These are phyloP conservation scores for Eubasilissa splendida DNA, from an alignment of 2,888 invertebrate species.

Conservation along the genomic window DNA sequence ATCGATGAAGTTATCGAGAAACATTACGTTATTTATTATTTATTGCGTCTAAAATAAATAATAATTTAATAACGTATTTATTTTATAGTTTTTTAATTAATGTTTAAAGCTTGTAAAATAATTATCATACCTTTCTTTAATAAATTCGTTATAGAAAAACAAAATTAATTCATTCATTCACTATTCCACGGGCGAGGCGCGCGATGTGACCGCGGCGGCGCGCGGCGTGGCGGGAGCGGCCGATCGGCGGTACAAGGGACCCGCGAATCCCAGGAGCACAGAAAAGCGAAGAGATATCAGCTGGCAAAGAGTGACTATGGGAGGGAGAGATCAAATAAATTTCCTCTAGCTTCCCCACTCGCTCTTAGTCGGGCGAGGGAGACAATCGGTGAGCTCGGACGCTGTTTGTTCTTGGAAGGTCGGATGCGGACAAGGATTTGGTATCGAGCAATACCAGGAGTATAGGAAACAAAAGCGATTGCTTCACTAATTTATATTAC, in stretches of 20 bases:
- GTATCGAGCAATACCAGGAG: conserved; percentile 18
- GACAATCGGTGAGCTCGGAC: conserved; percentile 9
- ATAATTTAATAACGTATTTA: too few species aligned
- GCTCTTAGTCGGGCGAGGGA: conserved; percentile 16
- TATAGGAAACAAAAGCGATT: background rate
- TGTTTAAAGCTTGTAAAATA: too few species aligned
- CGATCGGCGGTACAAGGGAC: conserved; percentile 11
- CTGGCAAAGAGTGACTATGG: background rate
- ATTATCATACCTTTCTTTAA: too few species aligned
- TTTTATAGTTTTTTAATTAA: too few species aligned
- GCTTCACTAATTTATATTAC: background rate
- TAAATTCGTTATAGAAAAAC: too few species aligned
- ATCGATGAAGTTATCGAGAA: too few species aligned
- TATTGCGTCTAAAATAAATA: too few species aligned
- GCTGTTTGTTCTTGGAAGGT: conserved; percentile 17
- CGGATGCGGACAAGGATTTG: conserved; percentile 32
- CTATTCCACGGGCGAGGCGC: too few species aligned
- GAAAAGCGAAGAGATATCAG: conserved; percentile 1
- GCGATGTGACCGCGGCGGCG: too few species aligned
- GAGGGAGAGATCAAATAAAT: conserved; percentile 19
- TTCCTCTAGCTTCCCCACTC: conserved; percentile 6
- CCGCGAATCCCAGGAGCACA: conserved; percentile 15
- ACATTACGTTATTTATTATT: too few species aligned
- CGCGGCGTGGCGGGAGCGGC: background rate
- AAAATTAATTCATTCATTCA: too few species aligned